Conservation (phyloP, 2,113 vertebrate species). For the Melierax canorus region DNA sequence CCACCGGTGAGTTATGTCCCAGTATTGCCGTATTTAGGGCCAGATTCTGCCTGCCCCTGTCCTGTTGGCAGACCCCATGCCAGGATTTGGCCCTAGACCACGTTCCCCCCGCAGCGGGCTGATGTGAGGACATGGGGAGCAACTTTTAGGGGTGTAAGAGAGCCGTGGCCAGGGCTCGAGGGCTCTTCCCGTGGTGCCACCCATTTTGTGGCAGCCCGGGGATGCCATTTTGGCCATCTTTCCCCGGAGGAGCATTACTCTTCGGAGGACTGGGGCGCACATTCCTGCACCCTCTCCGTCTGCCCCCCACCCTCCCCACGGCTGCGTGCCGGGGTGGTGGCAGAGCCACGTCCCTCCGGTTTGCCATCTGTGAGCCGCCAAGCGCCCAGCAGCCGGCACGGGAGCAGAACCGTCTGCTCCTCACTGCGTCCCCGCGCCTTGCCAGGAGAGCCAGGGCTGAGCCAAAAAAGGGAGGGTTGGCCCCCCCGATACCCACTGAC, state of each 20-base stretch:
- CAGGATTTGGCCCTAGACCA: not conserved
- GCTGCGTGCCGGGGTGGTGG: not conserved
- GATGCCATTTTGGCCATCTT: not conserved
- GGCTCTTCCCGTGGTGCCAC: not conserved
- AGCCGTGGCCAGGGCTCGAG: rapidly evolving
- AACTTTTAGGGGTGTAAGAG: not conserved
- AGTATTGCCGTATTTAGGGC: rapidly evolving
- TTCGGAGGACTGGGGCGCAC: rapidly evolving
- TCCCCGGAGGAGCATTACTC: not conserved
- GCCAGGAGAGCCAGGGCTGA: not conserved
- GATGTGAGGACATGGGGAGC: not conserved
- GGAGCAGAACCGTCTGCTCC: not conserved
- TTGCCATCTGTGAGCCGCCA: not conserved
- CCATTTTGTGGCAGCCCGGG: not conserved
- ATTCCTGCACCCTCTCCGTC: not conserved
- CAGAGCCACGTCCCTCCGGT: not conserved
- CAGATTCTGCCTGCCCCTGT: not conserved
- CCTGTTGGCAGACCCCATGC: rapidly evolving
- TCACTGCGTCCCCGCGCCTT: rapidly evolving
- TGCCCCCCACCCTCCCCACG: too few relatives aligned
- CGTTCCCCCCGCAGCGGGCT: rapidly evolving
- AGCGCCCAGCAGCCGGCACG: not conserved
- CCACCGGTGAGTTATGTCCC: rapidly evolving
- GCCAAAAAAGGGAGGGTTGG: not conserved
- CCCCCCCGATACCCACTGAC: not conserved